phyloP scores from a whole-genome alignment of 1,140 invertebrate genomes.

The Drosophila melanogaster region DNA sequence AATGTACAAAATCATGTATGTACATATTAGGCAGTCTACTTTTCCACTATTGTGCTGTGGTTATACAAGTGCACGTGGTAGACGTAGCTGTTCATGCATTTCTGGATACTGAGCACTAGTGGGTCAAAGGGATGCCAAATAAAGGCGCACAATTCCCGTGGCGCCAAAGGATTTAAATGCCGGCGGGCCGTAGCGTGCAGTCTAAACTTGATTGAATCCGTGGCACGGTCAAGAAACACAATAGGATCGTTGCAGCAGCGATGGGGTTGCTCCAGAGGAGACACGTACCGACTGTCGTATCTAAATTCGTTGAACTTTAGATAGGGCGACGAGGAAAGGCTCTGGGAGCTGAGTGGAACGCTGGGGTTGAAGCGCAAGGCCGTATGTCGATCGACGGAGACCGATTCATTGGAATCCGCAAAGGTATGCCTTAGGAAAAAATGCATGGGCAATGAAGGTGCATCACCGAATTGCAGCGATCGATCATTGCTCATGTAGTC shows the following conservation, averaged over 20 bases:
- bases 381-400: slow-evolving; percentile 93
- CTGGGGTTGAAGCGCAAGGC: slow-evolving; percentile 95
- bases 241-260: slow-evolving; percentile 94
- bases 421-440: slow-evolving; percentile 88
- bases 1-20: no score
- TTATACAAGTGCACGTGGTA: slow-evolving; percentile 95
- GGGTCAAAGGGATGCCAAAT: slow-evolving; percentile 99
- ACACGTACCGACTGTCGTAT: slow-evolving; percentile 98
- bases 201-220: slow-evolving; percentile 86
- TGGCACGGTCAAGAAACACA: slow-evolving; percentile 88
- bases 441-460: slow-evolving; percentile 96
- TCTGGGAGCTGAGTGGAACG: slow-evolving; percentile 97
- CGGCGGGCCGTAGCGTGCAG: slow-evolving; percentile 44
- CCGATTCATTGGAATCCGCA: slow-evolving; percentile 88
- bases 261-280: slow-evolving; percentile 97
- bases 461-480: slow-evolving; percentile 92
- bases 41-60: slow-evolving; percentile 83
- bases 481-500: slow-evolving; percentile 96
- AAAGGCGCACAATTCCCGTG: slow-evolving; percentile 94
- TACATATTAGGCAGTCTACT: slow-evolving; percentile 9
- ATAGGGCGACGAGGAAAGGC: slow-evolving; percentile 96
- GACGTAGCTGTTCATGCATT: slow-evolving; percentile 97
- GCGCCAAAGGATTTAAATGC: neutral
- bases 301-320: slow-evolving; percentile 96
- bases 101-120: slow-evolving; percentile 97